Evolutionary conservation across 2,888 invertebrate genomes (phyloP).

Genomic region (Parnassius smintheus): DNA sequence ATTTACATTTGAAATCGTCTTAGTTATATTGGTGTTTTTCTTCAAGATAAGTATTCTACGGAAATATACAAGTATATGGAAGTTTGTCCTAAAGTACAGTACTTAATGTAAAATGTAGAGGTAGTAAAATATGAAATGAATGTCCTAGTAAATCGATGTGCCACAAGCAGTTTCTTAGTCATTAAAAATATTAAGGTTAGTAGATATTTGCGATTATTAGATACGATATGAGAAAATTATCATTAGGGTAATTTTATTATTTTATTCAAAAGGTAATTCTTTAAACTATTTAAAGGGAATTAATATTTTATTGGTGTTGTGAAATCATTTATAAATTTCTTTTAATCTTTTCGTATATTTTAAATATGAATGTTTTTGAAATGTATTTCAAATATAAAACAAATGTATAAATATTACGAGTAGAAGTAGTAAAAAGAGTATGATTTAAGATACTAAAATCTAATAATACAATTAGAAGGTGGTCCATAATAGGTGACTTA

Average conservation of each 20-base stretch:
- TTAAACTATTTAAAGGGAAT: slow-evolving; percentile 9
- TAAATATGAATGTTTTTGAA: slow-evolving; percentile 16
- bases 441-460: slow-evolving; percentile 9
- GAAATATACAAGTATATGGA: background rate
- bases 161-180: slow-evolving; percentile 10
- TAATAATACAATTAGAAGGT: slow-evolving; percentile 61
- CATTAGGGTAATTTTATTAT: slow-evolving; percentile 15
- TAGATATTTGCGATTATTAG: background rate
- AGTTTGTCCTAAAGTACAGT: slow-evolving; percentile 7
- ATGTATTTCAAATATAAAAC: slow-evolving; percentile 21
- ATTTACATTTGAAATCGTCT: slow-evolving; percentile 14
- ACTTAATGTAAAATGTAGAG: slow-evolving; percentile 1
- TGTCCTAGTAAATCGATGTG: slow-evolving; percentile 10
- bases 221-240: slow-evolving; percentile 4
- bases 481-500: slow-evolving; percentile 81
- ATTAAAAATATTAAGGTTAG: slow-evolving; percentile 1
- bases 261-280: slow-evolving; percentile 5
- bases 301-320: slow-evolving; percentile 23
- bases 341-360: slow-evolving; percentile 13
- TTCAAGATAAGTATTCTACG: slow-evolving; percentile 1
- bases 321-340: slow-evolving; percentile 7
- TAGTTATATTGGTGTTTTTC: slow-evolving; percentile 14
- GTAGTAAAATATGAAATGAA: background rate
- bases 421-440: slow-evolving; percentile 19
- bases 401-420: slow-evolving; percentile 5